Conservation (phyloP, 2,888 invertebrate genomes). For the Hesperia comma region DNA sequence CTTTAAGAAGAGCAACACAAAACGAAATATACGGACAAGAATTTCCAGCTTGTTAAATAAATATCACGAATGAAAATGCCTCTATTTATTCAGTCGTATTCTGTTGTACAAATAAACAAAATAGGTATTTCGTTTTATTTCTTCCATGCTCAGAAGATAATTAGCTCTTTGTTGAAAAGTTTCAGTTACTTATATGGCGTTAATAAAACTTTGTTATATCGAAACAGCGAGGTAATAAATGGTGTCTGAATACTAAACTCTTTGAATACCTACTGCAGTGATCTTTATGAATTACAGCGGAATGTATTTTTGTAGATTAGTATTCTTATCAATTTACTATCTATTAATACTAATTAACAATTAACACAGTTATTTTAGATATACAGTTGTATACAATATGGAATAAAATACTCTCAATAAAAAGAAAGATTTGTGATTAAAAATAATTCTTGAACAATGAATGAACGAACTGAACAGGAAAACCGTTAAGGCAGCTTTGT, state of each 20-base stretch:
- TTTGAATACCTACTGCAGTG: too few relatives aligned
- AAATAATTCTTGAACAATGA: too few relatives aligned
- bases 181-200: background rate
- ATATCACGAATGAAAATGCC: slow-evolving; percentile 24
- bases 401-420: too few relatives aligned
- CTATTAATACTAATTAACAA: too few relatives aligned
- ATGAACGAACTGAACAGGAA: background rate
- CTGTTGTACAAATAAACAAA: slow-evolving; percentile 23
- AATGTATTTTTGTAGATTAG: too few relatives aligned
- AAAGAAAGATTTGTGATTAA: too few relatives aligned
- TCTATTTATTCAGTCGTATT: slow-evolving; percentile 16
- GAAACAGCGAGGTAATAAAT: background rate
- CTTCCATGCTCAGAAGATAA: slow-evolving; percentile 13
- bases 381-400: too few relatives aligned
- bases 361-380: too few relatives aligned
- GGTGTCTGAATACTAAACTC: background rate
- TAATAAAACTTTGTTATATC: slow-evolving; percentile 2
- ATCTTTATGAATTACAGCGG: too few relatives aligned
- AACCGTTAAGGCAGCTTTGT: background rate
- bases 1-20: slow-evolving; percentile 30
- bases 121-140: slow-evolving; percentile 27
- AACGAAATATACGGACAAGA: slow-evolving; percentile 28
- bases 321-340: too few relatives aligned
- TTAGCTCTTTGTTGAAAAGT: slow-evolving; percentile 12
- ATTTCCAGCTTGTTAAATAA: slow-evolving; percentile 33